Percentiles rank a stretch among this genome's conserved stretches.
phyloP scores from a whole-genome alignment of 2,113 vertebrate genomes.

The Mirza zaza region DNA sequence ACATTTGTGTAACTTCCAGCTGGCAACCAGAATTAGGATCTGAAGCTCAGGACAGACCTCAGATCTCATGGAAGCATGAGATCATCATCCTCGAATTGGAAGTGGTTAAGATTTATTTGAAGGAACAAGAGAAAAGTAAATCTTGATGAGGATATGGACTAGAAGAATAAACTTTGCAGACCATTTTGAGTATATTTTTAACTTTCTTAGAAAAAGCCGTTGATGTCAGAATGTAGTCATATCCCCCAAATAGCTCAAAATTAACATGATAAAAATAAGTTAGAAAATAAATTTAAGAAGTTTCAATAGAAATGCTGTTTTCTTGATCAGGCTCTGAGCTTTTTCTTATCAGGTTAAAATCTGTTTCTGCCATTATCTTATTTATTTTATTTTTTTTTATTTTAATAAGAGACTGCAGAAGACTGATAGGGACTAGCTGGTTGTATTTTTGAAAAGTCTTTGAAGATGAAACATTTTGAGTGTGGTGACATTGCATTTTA shows the following conservation, averaged over 20 bases:
- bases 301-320: conserved; percentile 7
- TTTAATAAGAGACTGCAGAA: conserved; percentile 7
- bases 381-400: background rate
- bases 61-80: background rate
- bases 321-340: background rate
- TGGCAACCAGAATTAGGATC: background rate
- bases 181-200: background rate
- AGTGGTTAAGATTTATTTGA: background rate
- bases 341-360: conserved; percentile 9
- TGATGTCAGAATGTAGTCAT: background rate
- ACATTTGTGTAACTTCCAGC: background rate
- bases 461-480: background rate
- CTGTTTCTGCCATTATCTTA: background rate
- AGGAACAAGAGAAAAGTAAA: conserved; percentile 17
- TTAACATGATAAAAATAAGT: background rate
- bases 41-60: background rate
- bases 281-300: background rate
- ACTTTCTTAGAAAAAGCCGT: conserved; percentile 16
- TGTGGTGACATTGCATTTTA: background rate
- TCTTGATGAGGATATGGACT: background rate
- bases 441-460: background rate
- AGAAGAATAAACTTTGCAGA: background rate
- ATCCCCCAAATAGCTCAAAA: background rate
- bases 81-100: conserved; percentile 11
- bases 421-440: background rate